These are phyloP conservation scores for Diogma glabrata DNA, from an alignment of 2,888 invertebrate genomes.

Conservation along the genomic window DNA sequence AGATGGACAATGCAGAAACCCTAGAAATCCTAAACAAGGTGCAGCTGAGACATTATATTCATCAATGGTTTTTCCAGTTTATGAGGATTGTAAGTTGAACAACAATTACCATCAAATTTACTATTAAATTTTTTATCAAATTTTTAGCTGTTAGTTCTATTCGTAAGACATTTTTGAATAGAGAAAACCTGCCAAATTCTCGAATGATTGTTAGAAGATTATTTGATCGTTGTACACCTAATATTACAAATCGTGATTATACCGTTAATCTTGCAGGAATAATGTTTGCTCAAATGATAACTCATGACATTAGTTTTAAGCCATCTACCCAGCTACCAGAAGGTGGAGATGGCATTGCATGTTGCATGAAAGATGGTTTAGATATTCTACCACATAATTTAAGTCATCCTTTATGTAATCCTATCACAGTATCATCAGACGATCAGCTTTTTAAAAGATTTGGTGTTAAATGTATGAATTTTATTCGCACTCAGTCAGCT, in stretches of 20 bases:
- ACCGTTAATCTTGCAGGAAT: constrained; percentile 10
- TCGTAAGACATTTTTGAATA: constrained; percentile 45
- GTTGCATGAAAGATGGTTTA: constrained; percentile 39
- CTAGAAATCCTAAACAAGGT: background rate
- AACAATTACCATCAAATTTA: background rate
- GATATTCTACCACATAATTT: constrained; percentile 36
- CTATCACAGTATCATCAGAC: constrained; percentile 43
- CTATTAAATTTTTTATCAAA: background rate
- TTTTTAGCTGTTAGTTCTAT: constrained; percentile 39
- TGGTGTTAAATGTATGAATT: constrained; percentile 46
- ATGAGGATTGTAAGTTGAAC: background rate
- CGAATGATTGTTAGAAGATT: constrained; percentile 33
- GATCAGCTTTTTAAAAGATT: constrained; percentile 43
- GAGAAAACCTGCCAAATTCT: constrained; percentile 54
- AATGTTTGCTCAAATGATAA: constrained; percentile 13
- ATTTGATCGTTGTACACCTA: background rate
- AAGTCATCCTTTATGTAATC: constrained; percentile 47
- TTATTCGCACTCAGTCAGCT: constrained; percentile 46
- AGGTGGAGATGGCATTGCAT: constrained; percentile 37
- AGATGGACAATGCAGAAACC: background rate
- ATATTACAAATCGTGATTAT: background rate
- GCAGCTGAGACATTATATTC: background rate
- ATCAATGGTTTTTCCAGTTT: background rate
- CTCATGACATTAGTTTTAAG: constrained; percentile 11
- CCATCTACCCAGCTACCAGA: background rate